Evolutionary conservation across 1,140 invertebrate genomes (phyloP).

Genomic region (Musca vetustissima): DNA sequence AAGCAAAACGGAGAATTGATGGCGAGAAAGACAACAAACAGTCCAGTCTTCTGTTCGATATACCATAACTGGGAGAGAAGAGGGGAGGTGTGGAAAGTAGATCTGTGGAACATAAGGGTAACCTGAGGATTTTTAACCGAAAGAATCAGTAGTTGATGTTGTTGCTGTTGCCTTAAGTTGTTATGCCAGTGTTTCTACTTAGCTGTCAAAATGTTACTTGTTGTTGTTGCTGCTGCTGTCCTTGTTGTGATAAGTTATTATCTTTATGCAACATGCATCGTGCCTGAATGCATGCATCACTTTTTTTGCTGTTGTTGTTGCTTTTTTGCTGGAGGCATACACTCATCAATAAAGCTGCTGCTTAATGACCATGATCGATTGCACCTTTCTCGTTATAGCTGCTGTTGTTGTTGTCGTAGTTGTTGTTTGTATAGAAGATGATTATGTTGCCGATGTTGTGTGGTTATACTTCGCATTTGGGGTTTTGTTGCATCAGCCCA

Average conservation of each 20-base stretch:
- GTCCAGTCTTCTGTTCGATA: too few relatives aligned
- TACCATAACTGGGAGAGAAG: too few relatives aligned
- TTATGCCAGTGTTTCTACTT: conserved; percentile 18
- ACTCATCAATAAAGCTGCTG: conserved; percentile 28
- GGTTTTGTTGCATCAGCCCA: too few relatives aligned
- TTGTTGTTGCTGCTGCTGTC: conserved; percentile 3
- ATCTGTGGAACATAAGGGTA: too few relatives aligned
- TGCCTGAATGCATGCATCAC: conserved; percentile 25
- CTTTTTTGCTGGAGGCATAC: conserved; percentile 22
- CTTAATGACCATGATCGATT: conserved; percentile 26
- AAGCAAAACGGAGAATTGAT: too few relatives aligned
- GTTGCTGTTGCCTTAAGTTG: conserved; percentile 1
- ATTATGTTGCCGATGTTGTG: too few relatives aligned
- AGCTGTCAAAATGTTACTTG: conserved; percentile 21
- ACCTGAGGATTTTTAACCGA: too few relatives aligned
- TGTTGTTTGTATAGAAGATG: not conserved
- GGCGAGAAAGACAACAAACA: too few relatives aligned
- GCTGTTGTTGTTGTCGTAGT: conserved; percentile 6
- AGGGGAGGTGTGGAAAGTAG: too few relatives aligned
- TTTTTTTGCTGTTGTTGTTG: too few relatives aligned
- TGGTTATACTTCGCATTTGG: too few relatives aligned
- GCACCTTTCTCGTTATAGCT: conserved; percentile 15
- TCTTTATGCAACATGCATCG: conserved; percentile 22
- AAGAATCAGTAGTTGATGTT: conserved; percentile 1
- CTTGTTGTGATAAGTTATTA: conserved; percentile 14